These are phyloP conservation scores for Meles meles DNA, from an alignment of 2,113 vertebrate species.

Conservation along the genomic window DNA sequence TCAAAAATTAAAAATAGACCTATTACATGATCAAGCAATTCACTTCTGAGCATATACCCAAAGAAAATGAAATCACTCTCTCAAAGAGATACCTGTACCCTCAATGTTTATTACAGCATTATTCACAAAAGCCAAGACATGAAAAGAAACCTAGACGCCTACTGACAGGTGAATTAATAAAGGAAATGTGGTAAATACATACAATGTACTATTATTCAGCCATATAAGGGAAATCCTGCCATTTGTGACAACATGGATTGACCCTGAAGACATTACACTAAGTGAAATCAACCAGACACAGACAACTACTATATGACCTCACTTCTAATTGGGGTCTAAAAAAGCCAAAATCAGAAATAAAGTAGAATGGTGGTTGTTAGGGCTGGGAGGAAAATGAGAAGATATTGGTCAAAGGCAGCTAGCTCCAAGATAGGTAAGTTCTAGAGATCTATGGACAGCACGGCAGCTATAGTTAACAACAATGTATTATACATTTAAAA, in stretches of 20 bases:
- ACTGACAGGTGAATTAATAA: background rate
- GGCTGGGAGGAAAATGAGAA: background rate
- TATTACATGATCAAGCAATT: background rate
- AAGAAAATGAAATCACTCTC: background rate
- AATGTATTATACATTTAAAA: background rate
- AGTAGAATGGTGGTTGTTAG: background rate
- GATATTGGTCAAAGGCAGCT: background rate
- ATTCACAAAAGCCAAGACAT: background rate
- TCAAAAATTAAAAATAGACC: background rate
- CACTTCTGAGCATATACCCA: background rate
- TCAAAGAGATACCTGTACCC: background rate
- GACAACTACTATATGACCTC: background rate
- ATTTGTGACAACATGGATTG: background rate
- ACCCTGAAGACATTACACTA: background rate
- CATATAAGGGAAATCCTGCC: background rate
- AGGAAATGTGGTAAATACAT: background rate
- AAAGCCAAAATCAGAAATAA: background rate
- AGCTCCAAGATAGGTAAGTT: background rate
- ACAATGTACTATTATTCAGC: background rate
- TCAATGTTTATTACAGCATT: background rate
- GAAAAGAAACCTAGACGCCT: background rate
- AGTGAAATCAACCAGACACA: background rate
- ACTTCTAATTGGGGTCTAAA: background rate
- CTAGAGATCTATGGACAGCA: background rate
- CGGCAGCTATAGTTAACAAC: background rate